Evolutionary conservation across 2,888 invertebrate genomes (phyloP).

Genomic region (Scaptodrosophila latifasciaeformis): DNA sequence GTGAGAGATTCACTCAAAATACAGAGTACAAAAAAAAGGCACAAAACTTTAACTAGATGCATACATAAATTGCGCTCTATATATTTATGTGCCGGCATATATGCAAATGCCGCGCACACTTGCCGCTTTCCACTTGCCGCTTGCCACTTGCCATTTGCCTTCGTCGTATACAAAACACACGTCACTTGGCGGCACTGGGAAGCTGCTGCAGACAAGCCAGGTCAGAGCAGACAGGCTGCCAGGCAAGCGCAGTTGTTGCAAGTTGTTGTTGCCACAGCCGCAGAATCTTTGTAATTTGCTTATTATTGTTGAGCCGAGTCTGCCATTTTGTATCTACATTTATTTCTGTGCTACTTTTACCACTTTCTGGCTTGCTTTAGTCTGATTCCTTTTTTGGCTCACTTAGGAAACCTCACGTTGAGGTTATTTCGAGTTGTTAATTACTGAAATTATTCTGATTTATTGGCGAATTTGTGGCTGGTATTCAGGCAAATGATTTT

Average conservation of each 20-base stretch:
- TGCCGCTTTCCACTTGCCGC: no score
- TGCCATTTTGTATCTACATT: not conserved
- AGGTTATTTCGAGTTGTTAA: not conserved
- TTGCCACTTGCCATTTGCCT: no score
- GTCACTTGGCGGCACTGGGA: no score
- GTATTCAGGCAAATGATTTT: no score
- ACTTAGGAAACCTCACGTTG: constrained; percentile 11
- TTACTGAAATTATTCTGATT: no score
- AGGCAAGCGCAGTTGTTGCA: no score
- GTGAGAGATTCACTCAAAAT: no score
- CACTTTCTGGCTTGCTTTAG: constrained; percentile 28
- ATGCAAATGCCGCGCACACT: constrained; percentile 44
- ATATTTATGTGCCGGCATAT: constrained; percentile 58
- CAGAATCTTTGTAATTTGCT: constrained; percentile 53
- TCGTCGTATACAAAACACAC: no score
- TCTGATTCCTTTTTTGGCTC: not conserved
- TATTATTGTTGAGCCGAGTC: constrained; percentile 29
- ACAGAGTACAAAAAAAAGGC: constrained; percentile 1
- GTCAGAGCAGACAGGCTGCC: not conserved
- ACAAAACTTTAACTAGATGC: constrained; percentile 52
- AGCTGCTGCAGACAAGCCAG: no score
- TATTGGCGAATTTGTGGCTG: no score
- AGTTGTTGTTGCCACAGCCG: constrained; percentile 3
- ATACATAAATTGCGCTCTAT: constrained; percentile 58
- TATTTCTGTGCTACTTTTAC: not conserved